phyloP scores from a whole-genome alignment of 2,113 vertebrate species.

The Phodopus roborovskii region DNA sequence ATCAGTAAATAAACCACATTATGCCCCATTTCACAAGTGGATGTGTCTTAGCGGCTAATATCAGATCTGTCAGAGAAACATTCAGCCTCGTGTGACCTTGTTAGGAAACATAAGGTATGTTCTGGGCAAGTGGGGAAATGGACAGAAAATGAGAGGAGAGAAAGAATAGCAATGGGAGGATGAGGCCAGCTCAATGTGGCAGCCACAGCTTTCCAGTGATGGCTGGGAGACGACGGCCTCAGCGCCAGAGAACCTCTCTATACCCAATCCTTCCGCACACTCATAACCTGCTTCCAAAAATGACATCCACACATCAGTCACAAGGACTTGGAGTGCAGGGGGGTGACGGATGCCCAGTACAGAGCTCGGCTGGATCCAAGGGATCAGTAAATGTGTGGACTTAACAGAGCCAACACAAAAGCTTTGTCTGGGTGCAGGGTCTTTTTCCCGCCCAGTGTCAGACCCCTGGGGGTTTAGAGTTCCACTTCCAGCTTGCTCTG shows the following conservation, averaged over 20 bases:
- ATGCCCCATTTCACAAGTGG: not conserved
- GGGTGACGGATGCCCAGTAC: not conserved
- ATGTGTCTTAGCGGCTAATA: not conserved
- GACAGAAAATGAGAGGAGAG: not conserved
- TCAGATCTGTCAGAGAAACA: not conserved
- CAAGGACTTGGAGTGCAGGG: not conserved
- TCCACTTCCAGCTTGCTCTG: not conserved
- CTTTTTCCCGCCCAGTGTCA: accelerated
- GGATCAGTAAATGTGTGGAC: not conserved
- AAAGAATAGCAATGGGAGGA: not conserved
- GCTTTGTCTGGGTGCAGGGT: accelerated
- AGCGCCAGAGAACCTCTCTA: not conserved
- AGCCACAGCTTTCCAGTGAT: not conserved
- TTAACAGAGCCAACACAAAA: not conserved
- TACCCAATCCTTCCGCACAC: not conserved
- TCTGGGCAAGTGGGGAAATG: not conserved
- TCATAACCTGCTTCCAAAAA: not conserved
- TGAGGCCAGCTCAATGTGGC: not conserved
- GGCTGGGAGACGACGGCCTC: not conserved
- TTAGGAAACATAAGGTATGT: not conserved
- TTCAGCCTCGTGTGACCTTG: not conserved
- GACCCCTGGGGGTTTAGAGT: accelerated
- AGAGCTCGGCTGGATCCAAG: not conserved
- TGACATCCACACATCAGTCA: not conserved
- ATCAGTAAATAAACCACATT: not conserved